Base-by-base conservation (phyloP, 2,797 vertebrate genomes). In the Chloroceryle amazona region DNA sequence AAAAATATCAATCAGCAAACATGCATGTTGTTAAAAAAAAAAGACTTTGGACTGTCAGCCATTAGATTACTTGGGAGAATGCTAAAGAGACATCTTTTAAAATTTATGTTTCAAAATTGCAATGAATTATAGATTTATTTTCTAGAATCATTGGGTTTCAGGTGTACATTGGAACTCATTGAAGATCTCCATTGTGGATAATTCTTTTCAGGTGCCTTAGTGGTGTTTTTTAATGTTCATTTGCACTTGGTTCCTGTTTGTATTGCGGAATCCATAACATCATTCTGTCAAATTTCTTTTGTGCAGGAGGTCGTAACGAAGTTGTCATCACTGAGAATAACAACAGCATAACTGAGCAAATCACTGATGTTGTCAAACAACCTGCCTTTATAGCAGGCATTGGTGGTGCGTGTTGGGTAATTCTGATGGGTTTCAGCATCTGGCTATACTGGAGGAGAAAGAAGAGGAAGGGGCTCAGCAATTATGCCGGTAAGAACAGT, bases 381-480 rank as follows among this genome's bases (percentile, higher is more conserved):
- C 99, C 99, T 39, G 99, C 99, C 80, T 99, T 99, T 94, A 99
- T 99, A 76, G 99, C 99, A 18, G 99, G 99, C 62, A 99, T 99
- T 9, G 99, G 99, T 91, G 99, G 99, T 31, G 99, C 99, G 37
- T 99, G 99, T 97, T 99, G 99, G 99, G 99, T 99, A 97, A 99
- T 99, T 97, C 98, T 99, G 94, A 99, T 99, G 99, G 99, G 99
- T 81, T 99, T 99, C 98, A 99, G 99, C 98, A 99, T 99, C 98
- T 99, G 99, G 99, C 98, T 99, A 2, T 99, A 99, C 96, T 99
- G 99, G 99, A 97, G 99, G 96, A 99, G 99, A 96, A 99, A 99
- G 99, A 99, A 99, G 98, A 99, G 99, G 97, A 99, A 99, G 99
- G 99, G 99, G 26, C 99, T 99, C 94, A 99, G 99, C 98, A 99